Percentiles rank a stretch among this genome's conserved stretches.
These are phyloP conservation scores for Actenoides lindsayi DNA, from an alignment of 2,113 vertebrate species.

Conservation along the genomic window DNA sequence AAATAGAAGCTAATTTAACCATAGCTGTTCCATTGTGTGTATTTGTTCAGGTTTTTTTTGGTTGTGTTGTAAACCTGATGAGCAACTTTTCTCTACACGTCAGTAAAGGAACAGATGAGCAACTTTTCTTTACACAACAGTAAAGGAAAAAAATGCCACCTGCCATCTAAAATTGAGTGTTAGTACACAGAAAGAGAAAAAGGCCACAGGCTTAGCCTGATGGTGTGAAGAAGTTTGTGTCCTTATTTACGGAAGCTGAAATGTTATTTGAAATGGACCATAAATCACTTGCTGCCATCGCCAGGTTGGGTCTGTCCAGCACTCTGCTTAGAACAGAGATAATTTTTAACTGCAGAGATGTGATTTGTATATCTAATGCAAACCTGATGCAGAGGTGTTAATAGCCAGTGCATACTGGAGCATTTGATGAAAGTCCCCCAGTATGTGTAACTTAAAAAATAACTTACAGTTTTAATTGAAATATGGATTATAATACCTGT, in stretches of 20 bases:
- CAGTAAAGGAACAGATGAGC: not conserved
- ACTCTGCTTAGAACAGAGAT: not conserved
- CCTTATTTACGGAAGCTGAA: slow-evolving; percentile 28
- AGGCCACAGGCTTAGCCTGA: not conserved
- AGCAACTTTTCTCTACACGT: not conserved
- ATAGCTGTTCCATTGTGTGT: not conserved
- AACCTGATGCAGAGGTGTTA: not conserved
- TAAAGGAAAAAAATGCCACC: not conserved
- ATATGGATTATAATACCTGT: not conserved
- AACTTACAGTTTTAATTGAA: not conserved
- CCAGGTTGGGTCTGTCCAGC: not conserved
- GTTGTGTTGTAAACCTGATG: not conserved
- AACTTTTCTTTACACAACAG: not conserved
- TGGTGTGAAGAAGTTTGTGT: not conserved
- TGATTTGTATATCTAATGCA: not conserved
- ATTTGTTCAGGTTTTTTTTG: not conserved
- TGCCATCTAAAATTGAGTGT: not conserved
- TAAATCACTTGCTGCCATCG: not conserved
- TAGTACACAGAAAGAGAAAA: not conserved
- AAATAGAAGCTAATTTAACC: not conserved
- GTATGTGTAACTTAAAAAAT: not conserved
- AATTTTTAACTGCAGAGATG: not conserved
- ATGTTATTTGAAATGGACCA: not conserved
- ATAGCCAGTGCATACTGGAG: not conserved
- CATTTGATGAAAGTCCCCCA: not conserved